Evolutionary conservation across 2,888 invertebrate species (phyloP), one percentile per base, ranked within the genome.

Genomic region (Trisateles emortualis): DNA sequence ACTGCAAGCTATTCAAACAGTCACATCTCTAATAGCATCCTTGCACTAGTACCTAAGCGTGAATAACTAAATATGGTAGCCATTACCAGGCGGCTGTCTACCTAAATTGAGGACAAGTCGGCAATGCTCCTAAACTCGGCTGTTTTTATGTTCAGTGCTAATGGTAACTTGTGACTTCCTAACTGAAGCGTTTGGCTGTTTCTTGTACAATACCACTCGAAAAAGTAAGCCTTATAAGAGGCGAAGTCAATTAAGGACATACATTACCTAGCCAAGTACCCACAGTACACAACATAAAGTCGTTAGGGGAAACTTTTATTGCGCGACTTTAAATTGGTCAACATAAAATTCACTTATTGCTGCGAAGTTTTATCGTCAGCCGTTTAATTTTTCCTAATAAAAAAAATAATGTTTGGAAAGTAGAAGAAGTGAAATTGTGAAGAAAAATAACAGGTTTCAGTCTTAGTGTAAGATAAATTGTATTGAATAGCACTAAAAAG

Each of bases 21-120:
- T 11, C 29, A 30, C 70, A 65, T 71, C 65, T 74, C 59, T 56
- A 68, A 78, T 74, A 59, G 70, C 22, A 47, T 39, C n/a, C 19
- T 29, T 11, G 17, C 33, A 30, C 38, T 74, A 60, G 62, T 56
- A 64, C 52, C 74, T 73, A 69, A 74, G 69, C 70, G 72, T 71
- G 66, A 81, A 76, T 78, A 79, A 78, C 78, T 82, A 83, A 84
- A 80, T 81, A 86, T 78, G 78, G 67, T 64, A 74, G 76, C 78
- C 81, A 85, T 84, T 81, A 79, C 76, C 72, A 69, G 74, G 57
- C 59, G 60, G 68, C 72, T 64, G 56, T 59, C 44, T 54, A 59
- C 59, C 67, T 70, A 68, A 81, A 79, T 81, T 80, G 71, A 75
- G 70, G 66, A 64, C 67, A 76, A 76, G 67, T 62, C 55, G 68